Percentiles rank a stretch among this genome's conserved stretches.
These are phyloP conservation scores for Gisinianus flammeolus DNA, from an alignment of 2,888 invertebrate genomes.

Conservation along the genomic window DNA sequence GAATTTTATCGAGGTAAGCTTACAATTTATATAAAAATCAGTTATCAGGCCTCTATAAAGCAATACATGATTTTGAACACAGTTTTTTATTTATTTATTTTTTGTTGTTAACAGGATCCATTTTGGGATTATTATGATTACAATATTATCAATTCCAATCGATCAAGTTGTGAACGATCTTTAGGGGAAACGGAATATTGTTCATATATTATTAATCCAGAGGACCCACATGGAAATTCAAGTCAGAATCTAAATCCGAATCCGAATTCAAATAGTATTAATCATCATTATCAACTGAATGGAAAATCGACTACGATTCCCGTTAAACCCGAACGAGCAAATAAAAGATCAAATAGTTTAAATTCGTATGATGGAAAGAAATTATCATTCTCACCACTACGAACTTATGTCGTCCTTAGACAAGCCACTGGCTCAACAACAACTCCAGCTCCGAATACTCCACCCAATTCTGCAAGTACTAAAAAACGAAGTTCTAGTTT, in stretches of 20 bases:
- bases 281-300: not conserved
- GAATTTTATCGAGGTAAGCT: conserved; percentile 54
- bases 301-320: conserved; percentile 36
- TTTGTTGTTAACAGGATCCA: conserved; percentile 43
- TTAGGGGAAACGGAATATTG: conserved; percentile 57
- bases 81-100: not conserved
- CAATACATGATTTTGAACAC: not conserved
- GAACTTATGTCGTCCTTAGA: conserved; percentile 55
- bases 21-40: not conserved
- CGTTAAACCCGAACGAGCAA: conserved; percentile 53
- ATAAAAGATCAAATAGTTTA: conserved; percentile 55
- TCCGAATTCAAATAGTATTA: not conserved
- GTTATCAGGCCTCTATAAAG: not conserved
- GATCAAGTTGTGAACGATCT: conserved; percentile 58
- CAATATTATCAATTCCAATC: conserved; percentile 52
- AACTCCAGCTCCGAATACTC: conserved; percentile 9
- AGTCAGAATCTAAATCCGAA: not conserved
- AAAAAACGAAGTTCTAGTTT: conserved; percentile 37
- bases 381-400: conserved; percentile 53
- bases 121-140: conserved; percentile 59
- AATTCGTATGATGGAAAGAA: conserved; percentile 56
- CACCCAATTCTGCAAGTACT: not conserved
- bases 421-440: conserved; percentile 5
- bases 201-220: conserved; percentile 49
- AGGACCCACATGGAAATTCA: not conserved